phyloP scores from a whole-genome alignment of 2,113 vertebrate genomes.

The Anoura caudifer region DNA sequence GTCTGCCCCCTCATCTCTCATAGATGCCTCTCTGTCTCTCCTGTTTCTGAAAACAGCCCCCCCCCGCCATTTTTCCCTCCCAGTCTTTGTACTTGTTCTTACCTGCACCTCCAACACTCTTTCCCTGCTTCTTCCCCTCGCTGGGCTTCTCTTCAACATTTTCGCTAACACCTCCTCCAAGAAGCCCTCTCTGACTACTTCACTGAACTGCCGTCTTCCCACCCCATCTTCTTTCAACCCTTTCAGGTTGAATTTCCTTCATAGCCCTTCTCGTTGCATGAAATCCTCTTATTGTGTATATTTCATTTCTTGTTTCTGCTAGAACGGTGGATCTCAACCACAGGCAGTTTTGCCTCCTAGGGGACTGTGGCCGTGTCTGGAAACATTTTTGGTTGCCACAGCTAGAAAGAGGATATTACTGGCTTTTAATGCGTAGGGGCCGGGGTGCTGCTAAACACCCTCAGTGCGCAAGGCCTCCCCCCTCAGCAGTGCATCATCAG shows the following conservation, averaged over 20 bases:
- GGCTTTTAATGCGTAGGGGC: neutral
- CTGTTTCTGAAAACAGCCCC: neutral
- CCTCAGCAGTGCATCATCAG: fast-evolving
- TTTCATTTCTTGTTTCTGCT: neutral
- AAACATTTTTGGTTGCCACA: neutral
- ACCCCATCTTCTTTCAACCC: neutral
- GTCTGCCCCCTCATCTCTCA: fast-evolving
- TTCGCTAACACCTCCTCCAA: fast-evolving
- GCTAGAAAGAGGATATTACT: neutral
- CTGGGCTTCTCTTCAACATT: neutral
- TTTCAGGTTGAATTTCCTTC: neutral
- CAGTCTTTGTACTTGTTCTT: too few relatives aligned
- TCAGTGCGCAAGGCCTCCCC: neutral
- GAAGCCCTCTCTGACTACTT: neutral
- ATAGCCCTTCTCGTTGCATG: fast-evolving
- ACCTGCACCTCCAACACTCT: fast-evolving
- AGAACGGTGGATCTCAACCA: neutral
- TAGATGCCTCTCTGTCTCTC: neutral
- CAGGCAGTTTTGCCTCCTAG: neutral
- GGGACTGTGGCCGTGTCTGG: neutral
- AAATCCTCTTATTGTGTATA: neutral
- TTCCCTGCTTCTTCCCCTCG: neutral
- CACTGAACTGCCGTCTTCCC: neutral
- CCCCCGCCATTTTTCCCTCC: fast-evolving
- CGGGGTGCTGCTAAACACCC: too few relatives aligned